Evolutionary conservation across 2,113 vertebrate genomes (phyloP).

Genomic region (Ptyas mucosa): DNA sequence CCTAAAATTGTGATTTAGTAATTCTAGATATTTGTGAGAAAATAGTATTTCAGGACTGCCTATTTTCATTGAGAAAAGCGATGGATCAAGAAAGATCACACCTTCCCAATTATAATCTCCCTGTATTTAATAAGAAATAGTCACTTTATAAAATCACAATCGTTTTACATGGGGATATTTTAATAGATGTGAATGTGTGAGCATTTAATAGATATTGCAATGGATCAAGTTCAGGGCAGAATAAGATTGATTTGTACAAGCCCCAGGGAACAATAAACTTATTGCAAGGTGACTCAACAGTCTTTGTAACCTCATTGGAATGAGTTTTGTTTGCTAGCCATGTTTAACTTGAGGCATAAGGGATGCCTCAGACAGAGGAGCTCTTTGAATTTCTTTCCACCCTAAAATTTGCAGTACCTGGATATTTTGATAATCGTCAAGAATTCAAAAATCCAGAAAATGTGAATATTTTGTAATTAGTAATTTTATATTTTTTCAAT

Average conservation of each 20-base stretch:
- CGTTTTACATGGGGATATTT: background rate
- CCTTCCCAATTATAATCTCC: background rate
- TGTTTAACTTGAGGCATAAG: background rate
- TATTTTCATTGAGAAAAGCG: background rate
- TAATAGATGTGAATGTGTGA: background rate
- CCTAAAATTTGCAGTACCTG: background rate
- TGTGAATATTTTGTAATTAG: background rate
- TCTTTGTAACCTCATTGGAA: background rate
- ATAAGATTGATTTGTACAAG: background rate
- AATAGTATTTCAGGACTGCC: background rate
- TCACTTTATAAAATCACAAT: background rate
- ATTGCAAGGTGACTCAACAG: background rate
- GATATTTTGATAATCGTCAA: background rate
- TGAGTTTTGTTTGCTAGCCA: accelerated
- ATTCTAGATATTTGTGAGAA: background rate
- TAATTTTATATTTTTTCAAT: background rate
- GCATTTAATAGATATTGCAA: background rate
- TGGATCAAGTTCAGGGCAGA: constrained; percentile 3
- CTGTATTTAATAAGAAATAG: background rate
- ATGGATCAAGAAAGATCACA: background rate
- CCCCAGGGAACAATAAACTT: background rate
- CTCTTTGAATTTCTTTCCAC: background rate
- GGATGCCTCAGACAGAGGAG: background rate
- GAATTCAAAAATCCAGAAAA: background rate
- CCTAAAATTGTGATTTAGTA: background rate